These are phyloP conservation scores for Eurosta solidaginis DNA, from an alignment of 1,140 invertebrate species.

Conservation along the genomic window DNA sequence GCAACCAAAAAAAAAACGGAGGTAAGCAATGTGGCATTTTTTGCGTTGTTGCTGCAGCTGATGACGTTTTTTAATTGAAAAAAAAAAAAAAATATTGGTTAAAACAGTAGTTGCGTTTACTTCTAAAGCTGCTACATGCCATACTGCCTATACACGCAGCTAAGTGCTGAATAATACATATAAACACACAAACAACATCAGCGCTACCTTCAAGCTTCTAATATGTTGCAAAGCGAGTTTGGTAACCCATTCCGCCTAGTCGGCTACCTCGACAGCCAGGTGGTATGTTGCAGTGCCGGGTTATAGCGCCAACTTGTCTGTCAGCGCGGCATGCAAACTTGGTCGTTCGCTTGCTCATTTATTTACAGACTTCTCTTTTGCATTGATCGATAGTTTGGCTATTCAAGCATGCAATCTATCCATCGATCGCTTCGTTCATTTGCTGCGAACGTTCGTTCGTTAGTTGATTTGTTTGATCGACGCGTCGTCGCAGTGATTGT, in stretches of 20 bases:
- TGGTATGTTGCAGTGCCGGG: too few species aligned
- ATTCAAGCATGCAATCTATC: neutral
- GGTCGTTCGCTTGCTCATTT: neutral
- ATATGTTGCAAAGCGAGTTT: neutral
- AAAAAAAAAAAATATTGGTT: neutral
- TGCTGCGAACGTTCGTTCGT: too few species aligned
- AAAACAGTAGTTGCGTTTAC: neutral
- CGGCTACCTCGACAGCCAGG: too few species aligned
- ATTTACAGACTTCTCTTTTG: neutral
- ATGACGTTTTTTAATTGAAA: too few species aligned
- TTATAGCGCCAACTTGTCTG: conserved; percentile 19
- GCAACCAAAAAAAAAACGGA: neutral
- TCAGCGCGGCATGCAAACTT: neutral
- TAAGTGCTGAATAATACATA: too few species aligned
- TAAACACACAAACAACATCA: neutral
- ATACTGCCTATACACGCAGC: neutral
- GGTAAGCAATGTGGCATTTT: neutral
- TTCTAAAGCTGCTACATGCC: neutral
- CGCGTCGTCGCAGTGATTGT: neutral
- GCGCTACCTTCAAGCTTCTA: neutral
- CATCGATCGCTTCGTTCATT: neutral
- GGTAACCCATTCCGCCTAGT: neutral
- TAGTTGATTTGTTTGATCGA: neutral
- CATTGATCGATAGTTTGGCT: neutral
- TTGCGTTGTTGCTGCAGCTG: neutral